phyloP scores from a whole-genome alignment of 2,888 invertebrate genomes.

The Pherbina coryleti region DNA sequence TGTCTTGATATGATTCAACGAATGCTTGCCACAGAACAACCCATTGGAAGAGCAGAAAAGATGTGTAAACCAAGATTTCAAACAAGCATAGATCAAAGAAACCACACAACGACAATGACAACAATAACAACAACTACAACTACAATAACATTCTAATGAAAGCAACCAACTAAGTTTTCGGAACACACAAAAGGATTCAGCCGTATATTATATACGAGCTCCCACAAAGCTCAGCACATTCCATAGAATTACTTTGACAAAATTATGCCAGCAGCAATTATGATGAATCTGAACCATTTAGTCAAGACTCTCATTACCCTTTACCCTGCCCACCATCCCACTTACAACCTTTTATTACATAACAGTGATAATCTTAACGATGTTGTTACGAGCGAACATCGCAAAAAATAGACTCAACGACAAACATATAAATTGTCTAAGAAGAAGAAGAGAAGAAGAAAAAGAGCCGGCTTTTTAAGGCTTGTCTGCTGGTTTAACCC shows the following conservation, averaged over 20 bases:
- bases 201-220: too few species aligned
- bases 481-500: conserved; percentile 10
- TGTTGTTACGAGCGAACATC: neutral
- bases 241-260: neutral
- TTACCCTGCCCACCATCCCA: neutral
- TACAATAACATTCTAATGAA: neutral
- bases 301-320: neutral
- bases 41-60: conserved; percentile 29
- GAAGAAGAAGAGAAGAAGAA: neutral
- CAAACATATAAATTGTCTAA: neutral
- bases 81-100: conserved; percentile 12
- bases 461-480: neutral
- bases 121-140: neutral
- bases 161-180: neutral
- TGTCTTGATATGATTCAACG: too few species aligned
- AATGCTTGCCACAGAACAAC: conserved; percentile 16
- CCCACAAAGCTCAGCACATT: too few species aligned
- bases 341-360: neutral
- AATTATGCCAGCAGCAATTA: neutral
- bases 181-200: too few species aligned
- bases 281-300: neutral
- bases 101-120: conserved; percentile 5
- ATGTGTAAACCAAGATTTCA: neutral
- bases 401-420: neutral
- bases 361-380: neutral